phyloP scores from a whole-genome alignment of 2,888 invertebrate species.

The Trichopria drosophilae region DNA sequence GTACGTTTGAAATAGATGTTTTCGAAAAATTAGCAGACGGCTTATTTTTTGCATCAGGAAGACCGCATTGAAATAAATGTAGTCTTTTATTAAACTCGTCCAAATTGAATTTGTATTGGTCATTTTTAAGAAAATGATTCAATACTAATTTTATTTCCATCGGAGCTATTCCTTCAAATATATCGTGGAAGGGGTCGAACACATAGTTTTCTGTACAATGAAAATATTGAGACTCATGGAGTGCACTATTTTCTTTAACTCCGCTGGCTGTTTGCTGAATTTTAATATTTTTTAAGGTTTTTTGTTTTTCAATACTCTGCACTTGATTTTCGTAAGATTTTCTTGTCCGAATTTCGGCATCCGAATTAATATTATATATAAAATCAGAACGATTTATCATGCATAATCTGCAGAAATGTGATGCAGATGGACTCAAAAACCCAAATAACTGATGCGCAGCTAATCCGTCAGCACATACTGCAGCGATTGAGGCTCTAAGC shows the following conservation, averaged over 20 bases:
- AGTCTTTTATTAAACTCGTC: constrained; percentile 23
- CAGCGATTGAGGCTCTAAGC: constrained; percentile 18
- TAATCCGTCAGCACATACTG: constrained; percentile 20
- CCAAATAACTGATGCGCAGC: constrained; percentile 28
- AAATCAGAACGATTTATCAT: constrained; percentile 17
- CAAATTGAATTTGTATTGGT: constrained; percentile 11
- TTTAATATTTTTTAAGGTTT: not conserved
- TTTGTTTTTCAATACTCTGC: not conserved
- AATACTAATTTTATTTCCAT: constrained; percentile 29
- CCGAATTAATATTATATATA: not conserved
- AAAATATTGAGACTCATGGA: constrained; percentile 21
- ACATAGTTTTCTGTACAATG: constrained; percentile 15
- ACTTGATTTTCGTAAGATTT: constrained; percentile 1
- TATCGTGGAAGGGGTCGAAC: constrained; percentile 31
- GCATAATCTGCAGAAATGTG: constrained; percentile 29
- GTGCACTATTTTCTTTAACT: constrained; percentile 12
- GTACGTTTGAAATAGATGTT: constrained; percentile 12
- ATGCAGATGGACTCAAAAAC: constrained; percentile 25
- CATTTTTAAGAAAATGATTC: constrained; percentile 1
- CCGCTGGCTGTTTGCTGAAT: not conserved
- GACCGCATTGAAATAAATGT: constrained; percentile 26
- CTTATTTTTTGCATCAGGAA: constrained; percentile 29
- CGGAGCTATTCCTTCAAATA: constrained; percentile 19
- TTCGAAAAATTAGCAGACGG: constrained; percentile 30
- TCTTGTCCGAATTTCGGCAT: not conserved